Conservation (phyloP, 2,888 invertebrate genomes). For the Laothoe populi region DNA sequence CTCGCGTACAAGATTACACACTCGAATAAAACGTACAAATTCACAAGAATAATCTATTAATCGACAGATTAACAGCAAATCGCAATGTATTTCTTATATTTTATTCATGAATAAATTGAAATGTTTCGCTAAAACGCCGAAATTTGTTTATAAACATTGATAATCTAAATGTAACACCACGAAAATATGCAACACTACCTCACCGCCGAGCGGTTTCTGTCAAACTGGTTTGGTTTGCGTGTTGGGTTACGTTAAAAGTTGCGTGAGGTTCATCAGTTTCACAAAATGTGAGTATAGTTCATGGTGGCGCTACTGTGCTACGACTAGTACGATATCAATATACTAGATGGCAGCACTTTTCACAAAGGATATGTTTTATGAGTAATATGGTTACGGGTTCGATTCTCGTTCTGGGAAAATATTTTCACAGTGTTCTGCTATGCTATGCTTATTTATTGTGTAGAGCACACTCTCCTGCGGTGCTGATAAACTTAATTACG, state of each 20-base stretch:
- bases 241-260: conserved; percentile 29
- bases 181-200: conserved; percentile 60
- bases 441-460: too few relatives aligned
- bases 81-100: conserved; percentile 39
- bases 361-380: background rate
- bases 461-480: too few relatives aligned
- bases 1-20: conserved; percentile 77
- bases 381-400: too few relatives aligned
- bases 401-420: too few relatives aligned
- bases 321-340: background rate
- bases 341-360: conserved; percentile 17
- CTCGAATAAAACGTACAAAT: conserved; percentile 75
- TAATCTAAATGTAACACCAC: conserved; percentile 67
- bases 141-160: conserved; percentile 79
- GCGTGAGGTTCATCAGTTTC: conserved; percentile 37
- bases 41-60: conserved; percentile 57
- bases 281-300: conserved; percentile 18
- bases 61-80: conserved; percentile 42
- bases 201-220: conserved; percentile 51
- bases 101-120: conserved; percentile 54
- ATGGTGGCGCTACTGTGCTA: conserved; percentile 26
- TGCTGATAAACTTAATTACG: too few relatives aligned
- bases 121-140: conserved; percentile 42
- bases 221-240: conserved; percentile 68
- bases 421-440: too few relatives aligned